Evolutionary conservation across 2,797 vertebrate genomes (phyloP).

Genomic region (Neomorphus geoffroyi): DNA sequence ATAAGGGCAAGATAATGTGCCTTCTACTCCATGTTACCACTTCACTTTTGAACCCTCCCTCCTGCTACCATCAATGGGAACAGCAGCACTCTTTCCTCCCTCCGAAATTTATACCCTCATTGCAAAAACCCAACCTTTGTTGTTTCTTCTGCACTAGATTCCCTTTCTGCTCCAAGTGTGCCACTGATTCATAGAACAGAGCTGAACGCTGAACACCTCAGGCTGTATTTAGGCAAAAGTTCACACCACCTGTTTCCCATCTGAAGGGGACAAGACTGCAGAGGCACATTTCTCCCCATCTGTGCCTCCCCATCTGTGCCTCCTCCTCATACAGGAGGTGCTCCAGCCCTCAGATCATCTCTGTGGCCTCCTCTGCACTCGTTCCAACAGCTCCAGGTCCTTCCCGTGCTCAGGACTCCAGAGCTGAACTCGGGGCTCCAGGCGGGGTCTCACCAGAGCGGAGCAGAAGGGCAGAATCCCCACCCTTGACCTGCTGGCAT

Average conservation of each 20-base stretch:
- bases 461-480: too few relatives aligned
- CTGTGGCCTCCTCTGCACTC: too few relatives aligned
- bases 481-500: neutral
- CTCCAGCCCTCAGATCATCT: too few relatives aligned
- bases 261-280: neutral
- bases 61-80: neutral
- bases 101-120: neutral
- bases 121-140: neutral
- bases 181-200: accelerated
- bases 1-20: neutral
- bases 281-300: neutral
- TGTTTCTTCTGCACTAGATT: neutral
- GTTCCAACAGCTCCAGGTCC: too few relatives aligned
- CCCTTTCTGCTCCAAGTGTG: neutral
- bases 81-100: neutral
- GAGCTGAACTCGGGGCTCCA: too few relatives aligned
- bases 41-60: neutral
- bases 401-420: too few relatives aligned
- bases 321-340: too few relatives aligned
- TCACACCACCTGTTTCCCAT: neutral
- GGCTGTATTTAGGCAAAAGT: neutral
- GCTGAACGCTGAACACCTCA: neutral
- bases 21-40: neutral
- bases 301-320: too few relatives aligned
- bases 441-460: too few relatives aligned